Evolutionary conservation across 2,797 vertebrate genomes (phyloP).

Genomic region (Propithecus deckenii): DNA sequence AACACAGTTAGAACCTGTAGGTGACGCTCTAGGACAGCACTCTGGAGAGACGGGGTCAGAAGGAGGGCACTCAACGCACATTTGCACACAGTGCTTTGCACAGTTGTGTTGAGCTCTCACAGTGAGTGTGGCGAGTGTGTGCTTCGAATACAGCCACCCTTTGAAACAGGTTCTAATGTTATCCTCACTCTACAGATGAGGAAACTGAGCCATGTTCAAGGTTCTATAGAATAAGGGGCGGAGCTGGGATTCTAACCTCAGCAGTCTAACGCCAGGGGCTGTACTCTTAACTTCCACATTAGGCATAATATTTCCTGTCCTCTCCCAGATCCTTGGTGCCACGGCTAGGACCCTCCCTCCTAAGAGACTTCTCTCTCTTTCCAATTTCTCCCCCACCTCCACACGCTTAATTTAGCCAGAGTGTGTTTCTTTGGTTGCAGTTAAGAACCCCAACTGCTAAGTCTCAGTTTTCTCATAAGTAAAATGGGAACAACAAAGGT

Average conservation of each 20-base stretch:
- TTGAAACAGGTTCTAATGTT: background rate
- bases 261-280: background rate
- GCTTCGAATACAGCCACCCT: background rate
- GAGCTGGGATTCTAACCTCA: background rate
- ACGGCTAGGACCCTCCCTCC: background rate
- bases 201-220: background rate
- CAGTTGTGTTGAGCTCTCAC: background rate
- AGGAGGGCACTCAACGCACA: background rate
- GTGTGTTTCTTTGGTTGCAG: background rate
- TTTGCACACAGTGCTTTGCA: background rate
- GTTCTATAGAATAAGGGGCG: background rate
- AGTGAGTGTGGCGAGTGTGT: background rate
- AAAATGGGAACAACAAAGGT: background rate
- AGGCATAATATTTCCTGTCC: background rate
- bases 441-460: background rate
- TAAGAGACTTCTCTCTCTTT: background rate
- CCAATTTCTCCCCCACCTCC: too few relatives aligned
- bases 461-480: background rate
- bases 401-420: background rate
- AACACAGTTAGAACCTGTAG: background rate
- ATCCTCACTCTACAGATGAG: background rate
- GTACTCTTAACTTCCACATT: background rate
- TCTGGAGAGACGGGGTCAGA: rapidly evolving
- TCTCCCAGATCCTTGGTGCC: background rate
- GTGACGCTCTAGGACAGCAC: background rate